A percentile compares a stretch with the other conserved stretches of the same genome.
Conservation (phyloP, 2,888 invertebrate genomes). For the Ischnus inquisitorius region DNA sequence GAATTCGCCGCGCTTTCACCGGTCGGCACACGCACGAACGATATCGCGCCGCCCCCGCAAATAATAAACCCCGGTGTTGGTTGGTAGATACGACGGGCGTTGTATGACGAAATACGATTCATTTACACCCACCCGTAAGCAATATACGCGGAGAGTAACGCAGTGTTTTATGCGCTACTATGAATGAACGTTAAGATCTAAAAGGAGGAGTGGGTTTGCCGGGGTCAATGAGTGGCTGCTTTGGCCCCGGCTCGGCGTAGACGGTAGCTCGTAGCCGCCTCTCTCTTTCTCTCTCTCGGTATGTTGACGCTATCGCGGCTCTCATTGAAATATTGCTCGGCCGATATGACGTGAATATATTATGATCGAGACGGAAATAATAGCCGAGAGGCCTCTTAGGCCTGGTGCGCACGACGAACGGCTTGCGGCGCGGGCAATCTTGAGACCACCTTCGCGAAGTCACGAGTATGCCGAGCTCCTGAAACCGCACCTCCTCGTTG, state of each 20-base stretch:
- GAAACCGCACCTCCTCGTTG: slow-evolving; percentile 49
- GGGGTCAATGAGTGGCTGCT: slow-evolving; percentile 74
- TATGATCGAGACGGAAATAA: slow-evolving; percentile 71
- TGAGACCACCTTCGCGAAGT: slow-evolving; percentile 57
- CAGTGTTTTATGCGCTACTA: slow-evolving; percentile 68
- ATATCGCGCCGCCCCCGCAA: slow-evolving; percentile 39
- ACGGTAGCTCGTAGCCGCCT: slow-evolving; percentile 73
- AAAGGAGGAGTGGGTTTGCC: slow-evolving; percentile 74
- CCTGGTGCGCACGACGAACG: slow-evolving; percentile 30
- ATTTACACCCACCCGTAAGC: slow-evolving; percentile 76
- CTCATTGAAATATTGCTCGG: slow-evolving; percentile 78
- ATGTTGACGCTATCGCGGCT: slow-evolving; percentile 76
- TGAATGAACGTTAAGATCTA: slow-evolving; percentile 76
- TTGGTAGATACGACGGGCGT: slow-evolving; percentile 42
- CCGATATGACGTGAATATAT: slow-evolving; percentile 72
- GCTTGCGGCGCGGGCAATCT: not conserved
- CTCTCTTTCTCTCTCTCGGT: slow-evolving; percentile 27
- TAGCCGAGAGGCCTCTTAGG: slow-evolving; percentile 56
- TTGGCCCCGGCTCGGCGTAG: slow-evolving; percentile 40
- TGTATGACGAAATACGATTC: slow-evolving; percentile 79
- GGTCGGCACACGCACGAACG: slow-evolving; percentile 32
- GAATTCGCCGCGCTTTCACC: slow-evolving; percentile 55
- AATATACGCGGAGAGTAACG: slow-evolving; percentile 8
- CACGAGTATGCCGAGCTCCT: slow-evolving; percentile 43
- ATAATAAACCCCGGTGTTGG: slow-evolving; percentile 13